Base-by-base conservation (phyloP, 2,888 invertebrate genomes). In the Drosophila siamana region DNA sequence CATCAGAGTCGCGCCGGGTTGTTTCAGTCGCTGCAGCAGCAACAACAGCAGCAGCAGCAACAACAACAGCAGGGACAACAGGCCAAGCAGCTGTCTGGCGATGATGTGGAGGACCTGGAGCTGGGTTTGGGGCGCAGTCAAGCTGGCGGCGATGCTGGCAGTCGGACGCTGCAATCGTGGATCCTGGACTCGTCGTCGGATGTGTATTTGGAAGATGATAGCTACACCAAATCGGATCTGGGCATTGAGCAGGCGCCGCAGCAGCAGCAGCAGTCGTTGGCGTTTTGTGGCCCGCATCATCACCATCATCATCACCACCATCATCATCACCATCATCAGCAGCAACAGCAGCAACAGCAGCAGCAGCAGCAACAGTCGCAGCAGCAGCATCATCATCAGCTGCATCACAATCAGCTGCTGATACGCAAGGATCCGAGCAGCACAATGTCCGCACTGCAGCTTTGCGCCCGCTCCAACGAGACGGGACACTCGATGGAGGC, bases 371-470 rank as follows among this genome's bases (percentile, higher is more conserved):
- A 19, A 41, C 59, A 51, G 5, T 36, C 15, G 4, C 48, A 30
- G 9, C 57, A 50, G 26, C 78, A 80, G 44, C 84, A 78, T 40
- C 86, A 83, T 19, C 80, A 79, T 44, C 89, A 74, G 43, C 86
- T 66, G 44, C 82, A 69, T 26, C 80, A 33, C 33, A 33, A 33
- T 33, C 33, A 71, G 54, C 80, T 77, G 33, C 78, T 93, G 24
- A 94, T 94, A 92, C 92, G 94, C 65, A 93, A 94, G 68, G 94
- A 94, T 90, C 94, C 93, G 1, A 94, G 93, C 75, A 94, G 94
- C 33, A 94, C 94, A 28, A 94, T 94, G 94, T 94, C 94, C 0
- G 94, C 94, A 0, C 93, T 94, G 68, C 94, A 94, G 80, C 89
- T 94, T 65, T 62, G 63, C 33, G 69, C 78, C 13, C 62, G 74